These are phyloP conservation scores for Tinea pellionella DNA, from an alignment of 2,888 invertebrate species.

Conservation along the genomic window DNA sequence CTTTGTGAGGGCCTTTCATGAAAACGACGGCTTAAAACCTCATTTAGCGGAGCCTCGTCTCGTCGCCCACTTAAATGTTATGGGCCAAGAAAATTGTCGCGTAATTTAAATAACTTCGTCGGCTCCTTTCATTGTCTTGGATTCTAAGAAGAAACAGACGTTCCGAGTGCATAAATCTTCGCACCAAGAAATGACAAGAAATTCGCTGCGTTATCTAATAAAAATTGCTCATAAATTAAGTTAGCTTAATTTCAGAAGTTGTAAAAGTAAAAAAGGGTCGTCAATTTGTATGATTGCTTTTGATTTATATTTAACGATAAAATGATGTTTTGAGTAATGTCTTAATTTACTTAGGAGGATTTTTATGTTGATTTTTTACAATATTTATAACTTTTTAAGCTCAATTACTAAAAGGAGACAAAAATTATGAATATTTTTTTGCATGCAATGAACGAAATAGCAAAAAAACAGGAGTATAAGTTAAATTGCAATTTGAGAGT, in stretches of 20 bases:
- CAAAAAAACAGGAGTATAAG: not conserved
- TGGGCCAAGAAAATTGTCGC: conserved; percentile 59
- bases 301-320: not conserved
- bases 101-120: conserved; percentile 61
- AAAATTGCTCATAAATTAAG: not conserved
- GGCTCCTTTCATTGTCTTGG: conserved; percentile 45
- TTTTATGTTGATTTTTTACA: not conserved
- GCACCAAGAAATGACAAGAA: conserved; percentile 11
- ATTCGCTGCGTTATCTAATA: not conserved
- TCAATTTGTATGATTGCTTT: not conserved
- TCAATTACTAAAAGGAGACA: not conserved
- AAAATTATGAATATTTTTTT: not conserved
- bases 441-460: conserved; percentile 2
- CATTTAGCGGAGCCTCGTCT: conserved; percentile 53
- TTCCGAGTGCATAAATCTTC: conserved; percentile 50
- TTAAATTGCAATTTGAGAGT: conserved; percentile 12
- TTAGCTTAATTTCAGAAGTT: not conserved
- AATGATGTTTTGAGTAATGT: not conserved
- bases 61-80: conserved; percentile 52
- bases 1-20: conserved; percentile 49
- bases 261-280: not conserved
- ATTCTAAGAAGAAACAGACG: conserved; percentile 29
- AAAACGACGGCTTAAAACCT: conserved; percentile 57
- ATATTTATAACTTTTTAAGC: not conserved
- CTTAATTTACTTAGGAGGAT: not conserved